These are phyloP conservation scores for Pseudomugil tenellus DNA, from an alignment of 2,797 vertebrate species.

Conservation along the genomic window DNA sequence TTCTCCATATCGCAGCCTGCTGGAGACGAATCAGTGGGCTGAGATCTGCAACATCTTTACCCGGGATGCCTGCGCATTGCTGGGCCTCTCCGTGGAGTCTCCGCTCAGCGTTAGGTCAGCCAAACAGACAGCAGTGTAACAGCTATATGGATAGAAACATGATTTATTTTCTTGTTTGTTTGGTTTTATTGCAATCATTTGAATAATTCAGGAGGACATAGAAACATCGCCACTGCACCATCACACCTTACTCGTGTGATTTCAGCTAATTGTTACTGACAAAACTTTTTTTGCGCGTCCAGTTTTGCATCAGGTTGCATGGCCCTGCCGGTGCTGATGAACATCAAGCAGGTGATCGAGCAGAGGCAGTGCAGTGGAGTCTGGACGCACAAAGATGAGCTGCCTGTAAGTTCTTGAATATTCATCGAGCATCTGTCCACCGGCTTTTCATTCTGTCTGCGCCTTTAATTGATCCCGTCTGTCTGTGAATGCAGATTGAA, in stretches of 20 bases:
- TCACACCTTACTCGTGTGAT: not conserved
- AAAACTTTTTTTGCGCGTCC: not conserved
- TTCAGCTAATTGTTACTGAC: not conserved
- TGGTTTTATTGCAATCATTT: not conserved
- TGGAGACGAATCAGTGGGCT: conserved; percentile 91
- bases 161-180: not conserved
- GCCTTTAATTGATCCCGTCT: not conserved
- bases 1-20: conserved; percentile 89
- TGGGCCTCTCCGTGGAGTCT: conserved; percentile 92
- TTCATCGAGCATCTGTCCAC: fast-evolving
- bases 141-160: too few species aligned
- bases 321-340: conserved; percentile 91
- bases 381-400: conserved; percentile 92
- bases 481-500: conserved; percentile 83
- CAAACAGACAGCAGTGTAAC: not conserved
- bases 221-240: not conserved
- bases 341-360: conserved; percentile 93
- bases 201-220: not conserved
- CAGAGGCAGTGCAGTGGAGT: conserved; percentile 92
- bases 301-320: conserved; percentile 93
- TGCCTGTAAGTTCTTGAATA: conserved; percentile 82
- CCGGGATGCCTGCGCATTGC: conserved; percentile 89
- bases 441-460: not conserved
- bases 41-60: conserved; percentile 94
- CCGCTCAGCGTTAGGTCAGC: conserved; percentile 91